Conservation (phyloP, 2,888 invertebrate genomes). For the Capitulum mitella region DNA sequence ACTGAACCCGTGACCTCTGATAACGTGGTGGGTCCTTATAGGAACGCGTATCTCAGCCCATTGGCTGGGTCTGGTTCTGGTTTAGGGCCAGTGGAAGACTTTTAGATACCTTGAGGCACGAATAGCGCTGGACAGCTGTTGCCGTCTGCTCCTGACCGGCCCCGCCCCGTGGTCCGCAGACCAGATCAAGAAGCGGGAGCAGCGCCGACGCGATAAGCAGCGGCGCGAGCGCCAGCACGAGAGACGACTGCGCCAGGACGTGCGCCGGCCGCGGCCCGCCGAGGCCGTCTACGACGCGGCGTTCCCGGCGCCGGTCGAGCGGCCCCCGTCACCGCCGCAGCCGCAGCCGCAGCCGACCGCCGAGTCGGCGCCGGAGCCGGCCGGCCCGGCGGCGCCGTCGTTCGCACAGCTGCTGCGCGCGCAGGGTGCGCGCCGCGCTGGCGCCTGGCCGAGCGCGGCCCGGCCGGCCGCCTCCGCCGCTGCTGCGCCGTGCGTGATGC, state of each 20-base stretch:
- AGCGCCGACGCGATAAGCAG: constrained; percentile 4
- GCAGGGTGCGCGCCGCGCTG: neutral
- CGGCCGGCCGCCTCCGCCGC: neutral
- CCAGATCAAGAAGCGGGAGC: neutral
- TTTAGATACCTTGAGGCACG: too few relatives aligned
- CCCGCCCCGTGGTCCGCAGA: neutral
- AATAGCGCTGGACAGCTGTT: neutral
- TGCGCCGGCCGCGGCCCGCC: neutral
- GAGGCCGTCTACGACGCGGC: neutral
- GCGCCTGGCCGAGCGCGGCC: neutral
- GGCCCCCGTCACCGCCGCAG: neutral
- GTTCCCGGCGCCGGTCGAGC: neutral
- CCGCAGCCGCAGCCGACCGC: neutral
- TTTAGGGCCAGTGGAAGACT: too few relatives aligned
- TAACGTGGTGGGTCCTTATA: too few relatives aligned
- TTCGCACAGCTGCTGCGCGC: constrained; percentile 8
- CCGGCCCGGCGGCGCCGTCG: neutral
- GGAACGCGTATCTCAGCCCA: too few relatives aligned
- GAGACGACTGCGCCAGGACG: neutral
- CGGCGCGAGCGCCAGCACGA: neutral
- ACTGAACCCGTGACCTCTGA: too few relatives aligned
- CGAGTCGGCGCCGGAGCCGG: neutral
- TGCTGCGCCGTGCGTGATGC: neutral
- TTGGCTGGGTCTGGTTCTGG: too few relatives aligned
- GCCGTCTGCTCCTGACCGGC: too few relatives aligned